These are phyloP conservation scores for Drosophila prosaltans DNA, from an alignment of 1,140 invertebrate genomes.

Conservation along the genomic window DNA sequence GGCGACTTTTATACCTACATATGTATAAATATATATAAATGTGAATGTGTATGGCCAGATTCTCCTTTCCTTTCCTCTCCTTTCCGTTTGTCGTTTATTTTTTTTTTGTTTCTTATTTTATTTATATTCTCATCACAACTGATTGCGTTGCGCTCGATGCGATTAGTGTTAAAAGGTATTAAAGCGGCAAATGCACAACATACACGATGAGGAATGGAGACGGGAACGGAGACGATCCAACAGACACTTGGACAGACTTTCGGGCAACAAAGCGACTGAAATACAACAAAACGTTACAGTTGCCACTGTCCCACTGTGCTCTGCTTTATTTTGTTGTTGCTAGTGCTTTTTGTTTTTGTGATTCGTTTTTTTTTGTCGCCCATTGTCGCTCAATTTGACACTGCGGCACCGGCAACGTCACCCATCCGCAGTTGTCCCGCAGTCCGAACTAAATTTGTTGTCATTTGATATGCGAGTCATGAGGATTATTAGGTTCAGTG, in stretches of 20 bases:
- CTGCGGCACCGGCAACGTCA: conserved; percentile 42
- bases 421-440: conserved; percentile 18
- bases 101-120: conserved; percentile 55
- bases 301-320: conserved; percentile 78
- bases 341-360: not conserved
- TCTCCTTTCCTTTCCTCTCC: conserved; percentile 37
- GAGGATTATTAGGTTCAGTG: conserved; percentile 79
- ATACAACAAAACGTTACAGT: conserved; percentile 79
- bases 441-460: conserved; percentile 76
- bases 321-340: conserved; percentile 37
- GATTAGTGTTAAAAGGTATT: conserved; percentile 82
- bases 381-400: conserved; percentile 80
- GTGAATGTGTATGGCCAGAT: conserved; percentile 46
- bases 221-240: conserved; percentile 19
- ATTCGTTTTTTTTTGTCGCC: conserved; percentile 51
- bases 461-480: conserved; percentile 82
- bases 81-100: conserved; percentile 53
- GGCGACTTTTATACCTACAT: conserved; percentile 51
- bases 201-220: conserved; percentile 36
- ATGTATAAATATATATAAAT: conserved; percentile 14
- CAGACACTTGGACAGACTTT: conserved; percentile 4
- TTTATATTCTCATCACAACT: conserved; percentile 82
- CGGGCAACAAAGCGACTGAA: conserved; percentile 34
- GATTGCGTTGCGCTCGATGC: conserved; percentile 80
- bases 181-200: conserved; percentile 80